Percentiles rank a stretch among this genome's conserved stretches.
These are phyloP conservation scores for Lanistes nyassanus DNA, from an alignment of 1,140 invertebrate species.

Conservation along the genomic window DNA sequence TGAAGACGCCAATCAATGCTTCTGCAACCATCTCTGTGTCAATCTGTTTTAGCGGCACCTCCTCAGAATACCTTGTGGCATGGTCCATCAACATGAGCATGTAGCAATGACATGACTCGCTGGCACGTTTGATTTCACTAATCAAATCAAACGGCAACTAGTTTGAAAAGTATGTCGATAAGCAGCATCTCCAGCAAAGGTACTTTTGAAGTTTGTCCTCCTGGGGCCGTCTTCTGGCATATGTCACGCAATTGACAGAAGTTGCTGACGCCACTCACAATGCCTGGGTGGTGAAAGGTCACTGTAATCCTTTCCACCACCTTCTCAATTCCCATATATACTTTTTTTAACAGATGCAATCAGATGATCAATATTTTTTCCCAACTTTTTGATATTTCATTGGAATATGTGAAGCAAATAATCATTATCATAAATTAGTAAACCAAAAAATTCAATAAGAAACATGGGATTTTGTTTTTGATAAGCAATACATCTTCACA, in stretches of 20 bases:
- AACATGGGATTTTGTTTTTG: too few species aligned
- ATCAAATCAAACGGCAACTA: constrained; percentile 31
- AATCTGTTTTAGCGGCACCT: constrained; percentile 29
- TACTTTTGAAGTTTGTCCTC: constrained; percentile 23
- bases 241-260: constrained; percentile 29
- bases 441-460: too few species aligned
- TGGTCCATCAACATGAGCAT: constrained; percentile 36
- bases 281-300: constrained; percentile 32
- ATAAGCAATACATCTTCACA: too few species aligned
- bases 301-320: neutral
- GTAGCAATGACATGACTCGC: constrained; percentile 26
- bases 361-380: too few species aligned
- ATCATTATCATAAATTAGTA: too few species aligned
- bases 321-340: neutral
- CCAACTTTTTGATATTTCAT: too few species aligned
- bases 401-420: too few species aligned
- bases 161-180: constrained; percentile 28
- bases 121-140: constrained; percentile 25
- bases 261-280: constrained; percentile 18
- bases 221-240: constrained; percentile 26
- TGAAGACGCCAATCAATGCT: constrained; percentile 4
- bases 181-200: constrained; percentile 26
- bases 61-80: constrained; percentile 35
- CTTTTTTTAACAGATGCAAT: too few species aligned
- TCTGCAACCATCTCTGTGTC: constrained; percentile 25